Base-by-base conservation (phyloP, 2,113 vertebrate genomes). In the Vireo altiloquus region DNA sequence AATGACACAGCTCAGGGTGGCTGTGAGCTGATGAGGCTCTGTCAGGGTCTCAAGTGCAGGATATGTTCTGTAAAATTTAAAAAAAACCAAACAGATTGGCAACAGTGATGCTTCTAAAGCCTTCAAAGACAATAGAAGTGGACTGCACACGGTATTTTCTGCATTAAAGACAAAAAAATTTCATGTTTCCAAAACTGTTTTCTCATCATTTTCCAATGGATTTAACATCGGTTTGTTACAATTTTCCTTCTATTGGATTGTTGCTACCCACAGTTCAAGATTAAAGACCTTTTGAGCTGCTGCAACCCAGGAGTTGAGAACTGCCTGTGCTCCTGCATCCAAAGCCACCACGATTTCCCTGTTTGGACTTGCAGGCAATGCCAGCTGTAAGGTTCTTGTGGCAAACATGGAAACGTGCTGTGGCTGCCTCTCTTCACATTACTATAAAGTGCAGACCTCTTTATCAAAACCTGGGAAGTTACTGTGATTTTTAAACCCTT, bases 1-100 rank as follows among this genome's bases (percentile, higher is more conserved):
- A 70, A 99, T 99, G 94, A 99, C 99, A 97, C 99, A 99, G 97
- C 99, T 99, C 92, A 99, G 97, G 17, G 99, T 99, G 77, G 99
- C 99, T 35, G 99, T 99, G 92, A 99, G 98, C 98, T 99, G 99
- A 91, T 99, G 99, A 80, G 99, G 99, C 97, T 99, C 99, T 42
- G 99, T 99, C 92, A 99, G 97, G 8, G 99, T 99, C 97, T 99
- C 99, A 95, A 99, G 97, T 46, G 99, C 99, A 89, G 99, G 99
- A 90, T 99, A 99, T 1, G 99, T 99, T 97, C 99, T 99, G 65
- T 18, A 50, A 65, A 57, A 35, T 35, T n/a, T n/a, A n/a, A n/a
- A n/a, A 42, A 56, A 47, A 94, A 30, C 81, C 5, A 96, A 40
- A 15, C 40, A 33, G n/a, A 50, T 68, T 86, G 82, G 50, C 33